Evolutionary conservation across 1,140 invertebrate species (phyloP).

Genomic region (Caenorhabditis latens): DNA sequence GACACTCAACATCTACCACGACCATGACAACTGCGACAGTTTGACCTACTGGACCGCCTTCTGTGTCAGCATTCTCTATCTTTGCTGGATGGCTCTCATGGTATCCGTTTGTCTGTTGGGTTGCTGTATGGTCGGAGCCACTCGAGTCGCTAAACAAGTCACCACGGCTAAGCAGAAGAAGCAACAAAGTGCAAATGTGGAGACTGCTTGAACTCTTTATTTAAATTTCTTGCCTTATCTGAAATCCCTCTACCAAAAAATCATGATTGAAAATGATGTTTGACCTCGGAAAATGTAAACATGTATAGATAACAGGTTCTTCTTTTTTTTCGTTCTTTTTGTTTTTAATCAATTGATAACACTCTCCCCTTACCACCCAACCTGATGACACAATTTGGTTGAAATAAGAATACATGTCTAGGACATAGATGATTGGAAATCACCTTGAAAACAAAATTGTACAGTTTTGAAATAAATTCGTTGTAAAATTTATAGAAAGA

Average conservation of each 20-base stretch:
- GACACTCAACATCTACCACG: conserved; percentile 4
- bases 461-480: too few relatives aligned
- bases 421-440: not conserved
- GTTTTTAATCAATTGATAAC: conserved; percentile 24
- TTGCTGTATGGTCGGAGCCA: conserved; percentile 34
- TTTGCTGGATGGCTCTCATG: conserved; percentile 23
- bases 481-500: too few relatives aligned
- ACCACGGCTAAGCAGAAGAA: conserved; percentile 2
- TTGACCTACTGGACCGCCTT: conserved; percentile 27
- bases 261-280: conserved; percentile 10
- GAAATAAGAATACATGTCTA: not conserved
- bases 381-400: not conserved
- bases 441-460: too few relatives aligned
- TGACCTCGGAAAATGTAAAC: conserved; percentile 25
- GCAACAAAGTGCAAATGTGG: not conserved
- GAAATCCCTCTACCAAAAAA: not conserved
- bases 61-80: conserved; percentile 20
- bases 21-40: conserved; percentile 22
- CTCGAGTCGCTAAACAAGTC: conserved; percentile 3
- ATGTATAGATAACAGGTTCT: conserved; percentile 42
- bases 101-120: conserved; percentile 1
- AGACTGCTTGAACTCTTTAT: not conserved
- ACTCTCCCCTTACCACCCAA: not conserved
- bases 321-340: not conserved
- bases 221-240: not conserved